Base-by-base conservation (phyloP, 2,888 invertebrate genomes). In the Matsumyia berberina region DNA sequence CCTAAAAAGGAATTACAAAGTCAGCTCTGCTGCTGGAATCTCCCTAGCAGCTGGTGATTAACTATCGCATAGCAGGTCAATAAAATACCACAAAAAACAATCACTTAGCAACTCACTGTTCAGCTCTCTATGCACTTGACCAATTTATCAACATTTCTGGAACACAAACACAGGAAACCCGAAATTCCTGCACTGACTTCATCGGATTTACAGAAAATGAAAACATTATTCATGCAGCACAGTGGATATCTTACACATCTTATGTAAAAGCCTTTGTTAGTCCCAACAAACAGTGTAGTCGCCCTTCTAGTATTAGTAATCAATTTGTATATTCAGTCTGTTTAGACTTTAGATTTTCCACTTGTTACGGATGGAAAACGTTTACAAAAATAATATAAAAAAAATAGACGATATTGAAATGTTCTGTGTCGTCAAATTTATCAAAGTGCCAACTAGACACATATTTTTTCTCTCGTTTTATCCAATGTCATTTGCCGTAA, bases 361-460 rank as follows among this genome's bases (percentile, higher is more conserved):
- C 70, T 78, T 78, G 78, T 78, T 78, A 70, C 53, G 77, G 62
- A 70, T 55, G 70, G 55, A 62, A 62, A 70, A 64, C 57, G 60
- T 78, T 58, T 44, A 29, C 2, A 46, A 60, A 42, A 49, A 69
- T 46, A 69, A 62, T 53, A 74, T 33, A 80, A 53, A 64, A 67
- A 72, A 67, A 39, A 72, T 66, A 74, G 67, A 62, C 53, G 62
- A 69, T 81, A 64, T 64, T 39, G 62, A 78, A 53, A 64, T 53
- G 51, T 67, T 44, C 46, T 70, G 69, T 78, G 83, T 85, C 85
- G 74, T 74, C 80, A 80, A 80, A 55, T 73, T 79, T 76, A 82
- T 83, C 82, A 87, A 88, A 88, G 86, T 88, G 88, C 88, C 88
- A 88, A 87, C 88, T 87, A 88, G 88, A 87, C 87, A 88, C 86